Evolutionary conservation across 2,113 vertebrate species (phyloP).

Genomic region (Syngnathus scovelli): DNA sequence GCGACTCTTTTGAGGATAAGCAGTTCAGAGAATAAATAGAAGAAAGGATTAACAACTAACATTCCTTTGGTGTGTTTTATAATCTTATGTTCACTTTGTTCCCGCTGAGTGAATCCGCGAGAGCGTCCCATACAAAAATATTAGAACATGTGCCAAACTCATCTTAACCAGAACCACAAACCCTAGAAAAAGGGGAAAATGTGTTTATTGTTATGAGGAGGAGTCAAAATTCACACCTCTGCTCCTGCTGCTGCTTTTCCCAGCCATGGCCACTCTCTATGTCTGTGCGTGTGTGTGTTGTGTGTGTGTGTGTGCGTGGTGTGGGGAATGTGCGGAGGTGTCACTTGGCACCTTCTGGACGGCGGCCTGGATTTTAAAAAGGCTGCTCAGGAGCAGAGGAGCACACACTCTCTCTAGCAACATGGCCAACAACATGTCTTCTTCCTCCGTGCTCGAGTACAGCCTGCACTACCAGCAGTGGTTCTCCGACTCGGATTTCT

Average conservation of each 20-base stretch:
- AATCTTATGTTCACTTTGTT: background rate
- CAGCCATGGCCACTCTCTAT: slow-evolving; percentile 41
- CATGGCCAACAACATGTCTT: slow-evolving; percentile 68
- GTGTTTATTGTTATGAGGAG: slow-evolving; percentile 68
- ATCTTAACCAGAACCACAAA: slow-evolving; percentile 42
- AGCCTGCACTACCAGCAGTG: slow-evolving; percentile 65
- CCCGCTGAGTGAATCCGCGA: slow-evolving; percentile 5
- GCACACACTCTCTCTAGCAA: slow-evolving; percentile 45
- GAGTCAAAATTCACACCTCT: slow-evolving; percentile 79
- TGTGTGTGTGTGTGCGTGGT: slow-evolving; percentile 13
- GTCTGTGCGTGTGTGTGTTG: slow-evolving; percentile 23
- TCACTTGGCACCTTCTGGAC: slow-evolving; percentile 73
- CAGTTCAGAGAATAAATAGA: background rate
- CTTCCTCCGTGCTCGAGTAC: slow-evolving; percentile 51
- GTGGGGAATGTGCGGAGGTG: slow-evolving; percentile 73
- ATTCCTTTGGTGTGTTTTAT: slow-evolving; percentile 1
- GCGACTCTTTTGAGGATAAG: background rate
- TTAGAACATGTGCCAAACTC: slow-evolving; percentile 52
- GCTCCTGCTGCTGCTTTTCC: slow-evolving; percentile 67
- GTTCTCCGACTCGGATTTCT: slow-evolving; percentile 73
- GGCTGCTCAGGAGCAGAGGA: slow-evolving; percentile 40
- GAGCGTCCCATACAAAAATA: slow-evolving; percentile 14
- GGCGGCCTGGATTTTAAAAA: slow-evolving; percentile 67
- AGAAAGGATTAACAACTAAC: background rate
- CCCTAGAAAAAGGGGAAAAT: slow-evolving; percentile 27